A percentile compares a stretch with the other conserved stretches of the same genome.
Evolutionary conservation across 2,797 vertebrate genomes (phyloP).

Genomic region (Poecilia picta): DNA sequence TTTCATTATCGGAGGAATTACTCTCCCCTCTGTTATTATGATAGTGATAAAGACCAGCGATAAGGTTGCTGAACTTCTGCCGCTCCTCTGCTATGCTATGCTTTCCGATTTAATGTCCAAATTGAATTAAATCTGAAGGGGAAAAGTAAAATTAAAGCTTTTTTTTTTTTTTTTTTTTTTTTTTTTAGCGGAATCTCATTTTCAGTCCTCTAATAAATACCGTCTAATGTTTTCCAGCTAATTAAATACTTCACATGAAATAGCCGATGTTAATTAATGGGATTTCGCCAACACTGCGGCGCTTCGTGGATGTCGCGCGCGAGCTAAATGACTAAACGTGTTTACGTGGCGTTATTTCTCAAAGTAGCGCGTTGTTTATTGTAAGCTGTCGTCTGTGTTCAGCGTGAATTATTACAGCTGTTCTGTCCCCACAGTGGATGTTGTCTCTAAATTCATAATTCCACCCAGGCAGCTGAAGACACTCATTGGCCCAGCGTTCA

Average conservation of each 20-base stretch:
- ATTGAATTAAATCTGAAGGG: conserved; percentile 39
- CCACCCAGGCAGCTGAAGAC: not conserved
- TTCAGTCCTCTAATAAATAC: not conserved
- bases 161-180: not conserved
- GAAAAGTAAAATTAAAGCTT: conserved; percentile 1
- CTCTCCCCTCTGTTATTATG: conserved; percentile 65
- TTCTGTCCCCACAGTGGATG: conserved; percentile 1
- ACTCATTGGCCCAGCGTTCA: conserved; percentile 19
- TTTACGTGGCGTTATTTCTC: not conserved
- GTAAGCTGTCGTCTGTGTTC: not conserved
- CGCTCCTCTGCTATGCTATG: conserved; percentile 30
- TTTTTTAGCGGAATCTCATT: not conserved
- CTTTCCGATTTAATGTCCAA: conserved; percentile 44
- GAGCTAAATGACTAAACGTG: not conserved
- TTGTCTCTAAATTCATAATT: conserved; percentile 18
- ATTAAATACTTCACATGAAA: not conserved
- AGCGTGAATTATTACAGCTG: not conserved
- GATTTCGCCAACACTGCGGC: not conserved
- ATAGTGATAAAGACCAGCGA: conserved; percentile 53
- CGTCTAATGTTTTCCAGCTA: not conserved
- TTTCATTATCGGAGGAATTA: conserved; percentile 77
- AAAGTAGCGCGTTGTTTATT: not conserved
- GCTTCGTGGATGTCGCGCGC: not conserved
- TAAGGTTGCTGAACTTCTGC: conserved; percentile 55
- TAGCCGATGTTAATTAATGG: conserved; percentile 13